phyloP scores from a whole-genome alignment of 2,888 invertebrate species.

The Melikaiella ostensackeni region DNA sequence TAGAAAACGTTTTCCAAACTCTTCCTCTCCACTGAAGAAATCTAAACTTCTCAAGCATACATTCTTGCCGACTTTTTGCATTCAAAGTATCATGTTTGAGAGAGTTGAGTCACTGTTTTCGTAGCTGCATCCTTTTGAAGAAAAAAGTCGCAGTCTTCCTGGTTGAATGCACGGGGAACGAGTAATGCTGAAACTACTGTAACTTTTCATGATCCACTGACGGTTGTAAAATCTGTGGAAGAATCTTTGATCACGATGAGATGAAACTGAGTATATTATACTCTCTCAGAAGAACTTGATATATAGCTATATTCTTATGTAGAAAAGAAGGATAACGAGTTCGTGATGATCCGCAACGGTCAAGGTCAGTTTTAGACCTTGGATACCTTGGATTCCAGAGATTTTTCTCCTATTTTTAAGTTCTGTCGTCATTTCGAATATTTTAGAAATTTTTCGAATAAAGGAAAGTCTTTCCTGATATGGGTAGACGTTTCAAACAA shows the following conservation, averaged over 20 bases:
- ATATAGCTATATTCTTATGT: neutral
- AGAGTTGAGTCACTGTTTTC: neutral
- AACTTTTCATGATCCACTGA: neutral
- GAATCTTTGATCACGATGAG: neutral
- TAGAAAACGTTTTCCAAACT: neutral
- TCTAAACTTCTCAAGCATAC: neutral
- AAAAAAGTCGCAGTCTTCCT: neutral
- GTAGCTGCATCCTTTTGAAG: constrained; percentile 2
- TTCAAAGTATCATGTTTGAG: neutral
- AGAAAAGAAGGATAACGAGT: neutral
- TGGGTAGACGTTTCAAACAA: neutral
- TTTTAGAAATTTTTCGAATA: neutral
- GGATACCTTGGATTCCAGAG: neutral
- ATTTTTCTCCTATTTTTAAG: neutral
- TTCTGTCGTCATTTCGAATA: neutral
- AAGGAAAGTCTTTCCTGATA: neutral
- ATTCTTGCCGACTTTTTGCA: neutral
- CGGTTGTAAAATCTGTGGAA: neutral
- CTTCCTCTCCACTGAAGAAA: neutral
- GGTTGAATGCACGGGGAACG: constrained; percentile 1
- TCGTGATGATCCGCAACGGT: constrained; percentile 28
- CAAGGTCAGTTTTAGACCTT: constrained; percentile 20
- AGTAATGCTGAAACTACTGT: neutral
- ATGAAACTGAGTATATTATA: neutral
- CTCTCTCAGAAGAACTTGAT: neutral